Base-by-base conservation (phyloP, 2,888 invertebrate genomes). In the Cistogaster globosa region DNA sequence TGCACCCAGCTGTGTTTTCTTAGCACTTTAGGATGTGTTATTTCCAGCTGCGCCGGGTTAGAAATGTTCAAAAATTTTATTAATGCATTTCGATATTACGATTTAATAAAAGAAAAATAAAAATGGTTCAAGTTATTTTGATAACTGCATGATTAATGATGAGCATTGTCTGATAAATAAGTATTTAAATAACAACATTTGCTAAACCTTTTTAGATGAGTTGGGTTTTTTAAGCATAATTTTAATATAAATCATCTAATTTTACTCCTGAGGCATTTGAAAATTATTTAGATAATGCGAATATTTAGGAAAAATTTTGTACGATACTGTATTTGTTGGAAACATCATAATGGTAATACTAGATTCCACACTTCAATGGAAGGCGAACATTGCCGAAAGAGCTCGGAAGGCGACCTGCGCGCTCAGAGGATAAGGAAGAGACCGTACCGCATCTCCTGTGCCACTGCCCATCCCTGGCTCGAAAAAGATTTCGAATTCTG, bases 81-180 rank as follows among this genome's bases (percentile, higher is more conserved):
- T 71, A 78, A 85, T 82, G 82, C 69, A 76, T 75, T 84, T 71
- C 7, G 36, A 55, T 78, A 63, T 69, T 48, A 42, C 22, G n/a
- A 58, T 57, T 79, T 71, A 63, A 74, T 62, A 38, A 68, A 80
- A 58, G 20, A 48, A 26, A 38, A 36, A 69, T 38, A 38, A 55
- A 38, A 8, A 16, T 14, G 16, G n/a, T 57, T 38, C 2, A 20
- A 60, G 20, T 32, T 4, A 67, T 84, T 76, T 55, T 75, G 74
- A 75, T 55, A 77, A 69, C 48, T 78, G 11, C 60, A 67, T 85
- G 85, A 85, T 82, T 82, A 85, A 85, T 85, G 85, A 82, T 65
- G 26, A 51, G 14, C 36, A 22, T 55, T 62, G 78, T 75, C 75
- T 74, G 69, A 6, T 38, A 16, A 68, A 74, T 63, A 26, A 18